phyloP scores from a whole-genome alignment of 2,888 invertebrate species.

The Drosophila yooni region DNA sequence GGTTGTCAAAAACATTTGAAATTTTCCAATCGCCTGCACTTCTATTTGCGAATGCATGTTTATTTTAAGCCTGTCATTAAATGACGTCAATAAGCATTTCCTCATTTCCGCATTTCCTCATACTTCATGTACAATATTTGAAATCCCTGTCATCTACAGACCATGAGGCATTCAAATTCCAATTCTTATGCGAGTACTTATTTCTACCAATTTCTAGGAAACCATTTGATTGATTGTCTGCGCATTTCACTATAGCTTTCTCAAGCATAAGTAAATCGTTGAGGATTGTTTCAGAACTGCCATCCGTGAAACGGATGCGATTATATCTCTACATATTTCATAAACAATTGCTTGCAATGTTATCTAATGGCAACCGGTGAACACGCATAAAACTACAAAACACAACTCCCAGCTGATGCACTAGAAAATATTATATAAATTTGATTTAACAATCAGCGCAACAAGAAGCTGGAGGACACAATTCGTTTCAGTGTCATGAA shows the following conservation, averaged over 20 bases:
- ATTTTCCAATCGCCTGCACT: not conserved
- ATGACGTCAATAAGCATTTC: conserved; percentile 17
- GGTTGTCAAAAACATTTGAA: not conserved
- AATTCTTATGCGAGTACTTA: not conserved
- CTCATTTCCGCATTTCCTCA: conserved; percentile 3
- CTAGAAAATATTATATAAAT: conserved; percentile 38
- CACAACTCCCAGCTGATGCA: conserved; percentile 6
- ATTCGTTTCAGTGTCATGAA: conserved; percentile 33
- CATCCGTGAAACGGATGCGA: conserved; percentile 13
- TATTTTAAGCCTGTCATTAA: conserved; percentile 1
- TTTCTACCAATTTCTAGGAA: conserved; percentile 1
- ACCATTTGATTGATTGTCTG: conserved; percentile 46
- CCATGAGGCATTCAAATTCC: conserved; percentile 6
- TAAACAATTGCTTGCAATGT: not conserved
- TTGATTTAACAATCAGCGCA: conserved; percentile 48
- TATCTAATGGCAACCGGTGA: conserved; percentile 21
- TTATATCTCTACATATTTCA: conserved; percentile 19
- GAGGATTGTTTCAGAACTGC: conserved; percentile 39
- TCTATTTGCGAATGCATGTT: not conserved
- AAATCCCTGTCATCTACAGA: conserved; percentile 16
- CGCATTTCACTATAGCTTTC: conserved; percentile 6
- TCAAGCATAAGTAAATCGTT: conserved; percentile 25
- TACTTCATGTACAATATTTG: not conserved
- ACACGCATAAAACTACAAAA: conserved; percentile 16
- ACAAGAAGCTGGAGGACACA: conserved; percentile 56